Base-by-base conservation (phyloP, 2,797 vertebrate species). In the Rhabdophis nuchalis region DNA sequence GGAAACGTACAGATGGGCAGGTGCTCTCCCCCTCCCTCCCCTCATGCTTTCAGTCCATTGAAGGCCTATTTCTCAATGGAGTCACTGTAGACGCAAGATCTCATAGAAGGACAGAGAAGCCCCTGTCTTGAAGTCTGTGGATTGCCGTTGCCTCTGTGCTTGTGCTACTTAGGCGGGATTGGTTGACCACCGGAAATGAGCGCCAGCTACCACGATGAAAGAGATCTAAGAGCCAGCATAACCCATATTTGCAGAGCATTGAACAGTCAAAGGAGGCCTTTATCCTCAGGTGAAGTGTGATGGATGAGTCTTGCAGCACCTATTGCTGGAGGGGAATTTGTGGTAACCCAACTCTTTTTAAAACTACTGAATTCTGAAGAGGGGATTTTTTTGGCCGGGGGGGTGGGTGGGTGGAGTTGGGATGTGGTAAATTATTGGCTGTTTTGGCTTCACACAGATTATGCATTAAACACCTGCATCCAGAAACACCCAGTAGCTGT, bases 81-180 rank as follows among this genome's bases (percentile, higher is more conserved):
- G 89, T 46, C 92, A 95, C 93, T 87, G 93, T 57, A 95, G n/a
- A 2, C 89, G 77, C 87, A 8, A 0, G 94, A 92, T 87, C 91
- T 64, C 60, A 18, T 86, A 85, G 87, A 82, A 82, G 77, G 60
- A 91, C 88, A 94, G 87, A 53, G 89, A 54, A 86, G 77, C 94
- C 86, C 57, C 1, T 8, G 77, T 94, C 94, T 89, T 89, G 3
- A 0, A 88, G 60, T 94, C 89, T 68, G 52, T 88, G 90, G 92
- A 58, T 91, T 96, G 58, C 91, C 87, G 36, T 88, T 92, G 92
- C 91, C 91, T 93, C 90, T 91, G 60, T 56, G 87, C 82, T 95
- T 95, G 89, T 95, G 95, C 91, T 95, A 89, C 93, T 96, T 91
- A 85, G 85, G 90, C 92, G 93, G 94, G 91, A 95, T 91, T 52